Evolutionary conservation across 2,113 vertebrate species (phyloP).

Genomic region (Rhinoptilus africanus): DNA sequence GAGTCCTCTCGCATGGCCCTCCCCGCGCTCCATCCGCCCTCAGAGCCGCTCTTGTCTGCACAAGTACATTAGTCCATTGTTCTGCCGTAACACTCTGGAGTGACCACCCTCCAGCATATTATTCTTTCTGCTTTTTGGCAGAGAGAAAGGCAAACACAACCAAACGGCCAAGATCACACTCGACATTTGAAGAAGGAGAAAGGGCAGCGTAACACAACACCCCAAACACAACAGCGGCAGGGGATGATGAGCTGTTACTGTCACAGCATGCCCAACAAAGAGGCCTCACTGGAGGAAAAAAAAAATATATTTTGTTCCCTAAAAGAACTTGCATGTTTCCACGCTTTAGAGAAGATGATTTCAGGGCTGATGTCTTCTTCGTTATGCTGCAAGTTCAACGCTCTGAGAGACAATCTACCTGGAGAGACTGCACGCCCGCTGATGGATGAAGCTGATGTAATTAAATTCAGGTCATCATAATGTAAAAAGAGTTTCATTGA

Average conservation of each 20-base stretch:
- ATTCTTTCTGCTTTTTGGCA: conserved; percentile 18
- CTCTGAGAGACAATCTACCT: conserved; percentile 4
- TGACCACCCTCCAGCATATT: neutral
- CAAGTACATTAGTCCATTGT: conserved; percentile 41
- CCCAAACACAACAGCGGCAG: rapidly evolving
- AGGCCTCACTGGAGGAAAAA: conserved; percentile 27
- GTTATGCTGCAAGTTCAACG: conserved; percentile 24
- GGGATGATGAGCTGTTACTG: neutral
- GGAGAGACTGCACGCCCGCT: conserved; percentile 49
- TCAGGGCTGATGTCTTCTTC: conserved; percentile 14
- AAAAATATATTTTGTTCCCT: conserved; percentile 16
- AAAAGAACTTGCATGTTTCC: conserved; percentile 22
- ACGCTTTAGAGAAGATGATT: conserved; percentile 36
- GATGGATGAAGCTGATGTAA: conserved; percentile 46
- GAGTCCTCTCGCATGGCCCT: neutral
- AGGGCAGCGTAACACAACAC: neutral
- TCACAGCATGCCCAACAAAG: conserved; percentile 1
- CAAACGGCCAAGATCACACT: neutral
- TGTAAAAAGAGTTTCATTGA: conserved; percentile 10
- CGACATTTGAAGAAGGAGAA: neutral
- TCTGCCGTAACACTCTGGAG: conserved; percentile 24
- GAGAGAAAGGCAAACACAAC: neutral
- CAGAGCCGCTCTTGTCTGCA: neutral
- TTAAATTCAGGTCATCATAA: conserved; percentile 37
- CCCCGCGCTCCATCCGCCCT: neutral